Conservation (phyloP, 1,140 invertebrate genomes). For the Pentalonia nigronervosa region DNA sequence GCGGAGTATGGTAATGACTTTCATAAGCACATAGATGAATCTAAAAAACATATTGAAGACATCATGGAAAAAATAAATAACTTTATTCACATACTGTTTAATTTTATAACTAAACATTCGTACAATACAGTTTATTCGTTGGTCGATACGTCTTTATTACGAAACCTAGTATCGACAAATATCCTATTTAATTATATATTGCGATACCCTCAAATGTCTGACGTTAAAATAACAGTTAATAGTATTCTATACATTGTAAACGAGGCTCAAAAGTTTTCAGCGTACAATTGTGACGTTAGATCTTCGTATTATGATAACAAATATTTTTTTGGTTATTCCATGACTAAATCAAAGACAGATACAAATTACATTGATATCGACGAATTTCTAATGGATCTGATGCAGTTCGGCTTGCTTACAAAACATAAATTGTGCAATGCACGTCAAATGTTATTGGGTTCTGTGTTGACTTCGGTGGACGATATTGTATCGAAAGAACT, state of each 20-base stretch:
- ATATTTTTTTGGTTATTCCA: neutral
- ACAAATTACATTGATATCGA: neutral
- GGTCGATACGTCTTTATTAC: neutral
- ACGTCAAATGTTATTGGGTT: neutral
- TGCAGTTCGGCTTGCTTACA: neutral
- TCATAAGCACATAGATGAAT: rapidly evolving
- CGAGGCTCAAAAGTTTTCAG: neutral
- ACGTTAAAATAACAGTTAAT: neutral
- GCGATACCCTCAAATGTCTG: rapidly evolving
- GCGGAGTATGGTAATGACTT: no score
- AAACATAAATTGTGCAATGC: neutral
- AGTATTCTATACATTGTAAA: neutral
- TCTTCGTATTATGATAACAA: neutral
- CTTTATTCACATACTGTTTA: neutral
- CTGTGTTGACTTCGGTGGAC: neutral
- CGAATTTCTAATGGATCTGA: neutral
- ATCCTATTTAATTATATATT: neutral
- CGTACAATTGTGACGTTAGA: neutral
- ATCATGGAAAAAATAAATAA: neutral
- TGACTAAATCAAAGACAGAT: neutral
- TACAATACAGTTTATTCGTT: neutral
- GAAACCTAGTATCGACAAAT: neutral
- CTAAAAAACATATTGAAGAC: neutral
- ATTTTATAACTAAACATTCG: neutral
- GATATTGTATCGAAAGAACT: neutral